Conservation (phyloP, 2,888 invertebrate genomes). For the Agrochola lychnidis region DNA sequence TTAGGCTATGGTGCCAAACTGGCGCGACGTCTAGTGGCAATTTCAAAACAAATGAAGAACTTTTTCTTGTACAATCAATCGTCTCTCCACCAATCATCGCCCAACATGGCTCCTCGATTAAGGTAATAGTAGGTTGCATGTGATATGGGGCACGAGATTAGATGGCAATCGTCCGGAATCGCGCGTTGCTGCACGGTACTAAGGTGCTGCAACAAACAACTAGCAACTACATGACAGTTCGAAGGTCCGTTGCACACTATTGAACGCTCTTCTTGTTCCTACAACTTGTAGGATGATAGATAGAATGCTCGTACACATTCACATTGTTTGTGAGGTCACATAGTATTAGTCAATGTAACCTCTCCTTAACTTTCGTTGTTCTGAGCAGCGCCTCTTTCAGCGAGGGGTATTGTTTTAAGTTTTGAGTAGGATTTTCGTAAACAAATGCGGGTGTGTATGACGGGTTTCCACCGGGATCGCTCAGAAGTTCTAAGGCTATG, state of each 20-base stretch:
- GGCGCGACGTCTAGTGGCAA: background rate
- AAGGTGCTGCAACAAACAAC: constrained; percentile 18
- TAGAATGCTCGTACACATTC: background rate
- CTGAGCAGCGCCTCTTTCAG: background rate
- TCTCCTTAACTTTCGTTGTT: background rate
- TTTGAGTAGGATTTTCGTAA: constrained; percentile 9
- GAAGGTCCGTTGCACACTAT: constrained; percentile 9
- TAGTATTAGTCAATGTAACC: constrained; percentile 7
- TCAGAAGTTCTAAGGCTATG: background rate
- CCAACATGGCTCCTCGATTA: constrained; percentile 28
- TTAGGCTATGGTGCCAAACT: background rate
- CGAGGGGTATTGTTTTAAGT: constrained; percentile 23
- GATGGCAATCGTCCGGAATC: constrained; percentile 32
- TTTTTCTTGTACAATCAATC: constrained; percentile 11
- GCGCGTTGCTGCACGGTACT: background rate
- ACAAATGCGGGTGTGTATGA: constrained; percentile 3
- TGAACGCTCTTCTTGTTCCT: background rate
- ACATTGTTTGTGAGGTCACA: constrained; percentile 12
- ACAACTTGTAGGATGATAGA: constrained; percentile 3
- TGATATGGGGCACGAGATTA: constrained; percentile 45
- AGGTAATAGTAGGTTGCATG: constrained; percentile 37
- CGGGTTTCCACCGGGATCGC: background rate
- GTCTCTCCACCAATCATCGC: constrained; percentile 8
- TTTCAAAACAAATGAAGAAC: background rate
- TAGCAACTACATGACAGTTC: constrained; percentile 22